Conservation (phyloP, 2,797 vertebrate genomes). For the Tapera naevia region DNA sequence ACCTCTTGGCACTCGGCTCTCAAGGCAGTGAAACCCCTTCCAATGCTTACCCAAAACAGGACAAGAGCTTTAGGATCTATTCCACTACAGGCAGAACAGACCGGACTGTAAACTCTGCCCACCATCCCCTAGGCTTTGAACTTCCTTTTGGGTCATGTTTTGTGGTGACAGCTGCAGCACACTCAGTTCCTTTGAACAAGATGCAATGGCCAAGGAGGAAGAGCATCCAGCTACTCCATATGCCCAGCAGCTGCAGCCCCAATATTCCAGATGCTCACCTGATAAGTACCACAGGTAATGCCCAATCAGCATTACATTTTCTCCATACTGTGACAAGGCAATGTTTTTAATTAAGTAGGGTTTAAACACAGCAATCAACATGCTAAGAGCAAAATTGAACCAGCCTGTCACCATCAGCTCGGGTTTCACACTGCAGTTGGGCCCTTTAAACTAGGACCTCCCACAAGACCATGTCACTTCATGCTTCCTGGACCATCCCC, state of each 20-base stretch:
- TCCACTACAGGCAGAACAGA: neutral
- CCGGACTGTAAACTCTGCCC: neutral
- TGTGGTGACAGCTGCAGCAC: neutral
- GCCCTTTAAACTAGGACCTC: conserved; percentile 5
- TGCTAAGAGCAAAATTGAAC: neutral
- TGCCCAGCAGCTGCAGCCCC: neutral
- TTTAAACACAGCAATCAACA: neutral
- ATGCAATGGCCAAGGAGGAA: neutral
- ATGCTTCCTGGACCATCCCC: neutral
- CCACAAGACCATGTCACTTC: neutral
- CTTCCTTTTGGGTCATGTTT: neutral
- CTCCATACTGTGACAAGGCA: neutral
- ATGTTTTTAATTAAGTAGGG: neutral
- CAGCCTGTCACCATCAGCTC: neutral
- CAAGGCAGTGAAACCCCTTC: neutral
- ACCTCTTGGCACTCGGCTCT: neutral
- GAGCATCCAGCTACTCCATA: neutral
- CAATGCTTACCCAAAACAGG: neutral
- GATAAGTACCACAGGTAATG: neutral
- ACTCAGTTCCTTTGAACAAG: neutral
- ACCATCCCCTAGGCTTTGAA: neutral
- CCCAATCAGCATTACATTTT: neutral
- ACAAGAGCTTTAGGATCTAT: neutral
- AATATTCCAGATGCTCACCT: neutral
- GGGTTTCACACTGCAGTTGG: neutral